phyloP scores from a whole-genome alignment of 2,797 vertebrate genomes.

The Percopsis omiscomaycus region DNA sequence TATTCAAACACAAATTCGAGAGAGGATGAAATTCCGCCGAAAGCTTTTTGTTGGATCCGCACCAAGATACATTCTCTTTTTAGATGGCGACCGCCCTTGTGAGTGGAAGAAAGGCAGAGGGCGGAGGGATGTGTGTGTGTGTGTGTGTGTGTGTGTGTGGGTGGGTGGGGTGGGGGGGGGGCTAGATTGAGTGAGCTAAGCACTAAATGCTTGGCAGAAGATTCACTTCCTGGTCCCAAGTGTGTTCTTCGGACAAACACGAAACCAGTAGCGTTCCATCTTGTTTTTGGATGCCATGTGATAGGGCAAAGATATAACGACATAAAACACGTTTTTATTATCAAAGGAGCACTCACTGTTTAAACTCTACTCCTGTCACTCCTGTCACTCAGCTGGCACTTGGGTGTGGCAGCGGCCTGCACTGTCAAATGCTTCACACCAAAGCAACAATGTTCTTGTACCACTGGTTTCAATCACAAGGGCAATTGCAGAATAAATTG shows the following conservation, averaged over 20 bases:
- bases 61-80: slow-evolving; percentile 69
- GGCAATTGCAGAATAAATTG: no score
- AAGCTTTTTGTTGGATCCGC: slow-evolving; percentile 73
- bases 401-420: no score
- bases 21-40: slow-evolving; percentile 72
- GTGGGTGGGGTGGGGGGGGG: background rate
- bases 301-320: slow-evolving; percentile 17
- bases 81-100: slow-evolving; percentile 69
- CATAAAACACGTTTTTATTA: slow-evolving; percentile 21
- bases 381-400: no score
- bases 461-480: no score
- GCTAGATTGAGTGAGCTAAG: slow-evolving; percentile 9
- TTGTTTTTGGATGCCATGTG: slow-evolving; percentile 35
- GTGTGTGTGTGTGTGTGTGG: no score
- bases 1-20: slow-evolving; percentile 76
- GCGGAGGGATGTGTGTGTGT: background rate
- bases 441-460: no score
- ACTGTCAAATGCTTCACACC: no score
- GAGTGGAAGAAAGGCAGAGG: slow-evolving; percentile 23
- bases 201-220: slow-evolving; percentile 54
- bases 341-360: no score
- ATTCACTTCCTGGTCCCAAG: slow-evolving; percentile 42
- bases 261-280: slow-evolving; percentile 45
- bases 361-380: no score
- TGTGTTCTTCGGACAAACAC: slow-evolving; percentile 50